Percentiles rank a stretch among this genome's conserved stretches.
Conservation (phyloP, 2,797 vertebrate species). For the Smutsia gigantea region DNA sequence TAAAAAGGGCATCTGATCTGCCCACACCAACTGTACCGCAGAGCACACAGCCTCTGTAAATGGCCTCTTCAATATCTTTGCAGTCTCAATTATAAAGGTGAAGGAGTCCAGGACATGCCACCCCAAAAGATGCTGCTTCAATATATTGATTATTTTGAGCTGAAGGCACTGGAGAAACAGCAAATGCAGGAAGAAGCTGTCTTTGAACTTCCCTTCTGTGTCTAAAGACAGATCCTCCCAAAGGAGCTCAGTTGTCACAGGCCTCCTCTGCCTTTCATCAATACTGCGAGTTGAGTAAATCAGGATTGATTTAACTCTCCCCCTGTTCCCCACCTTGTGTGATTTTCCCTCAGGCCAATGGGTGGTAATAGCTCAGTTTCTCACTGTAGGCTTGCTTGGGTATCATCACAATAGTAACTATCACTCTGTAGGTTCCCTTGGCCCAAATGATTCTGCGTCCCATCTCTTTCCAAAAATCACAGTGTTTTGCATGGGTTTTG, state of each 20-base stretch:
- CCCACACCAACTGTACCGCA: rapidly evolving
- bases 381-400: not conserved
- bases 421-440: not conserved
- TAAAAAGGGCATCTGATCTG: not conserved
- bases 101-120: not conserved
- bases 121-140: not conserved
- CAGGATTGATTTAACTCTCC: not conserved
- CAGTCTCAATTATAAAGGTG: not conserved
- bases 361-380: not conserved
- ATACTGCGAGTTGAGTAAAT: not conserved
- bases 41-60: not conserved
- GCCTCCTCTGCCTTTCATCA: not conserved
- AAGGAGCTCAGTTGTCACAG: not conserved
- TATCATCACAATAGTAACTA: not conserved
- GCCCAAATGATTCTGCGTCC: not conserved
- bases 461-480: not conserved
- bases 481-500: not conserved
- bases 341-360: not conserved
- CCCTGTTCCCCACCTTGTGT: not conserved
- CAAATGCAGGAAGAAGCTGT: not conserved
- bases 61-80: not conserved
- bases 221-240: not conserved
- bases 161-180: not conserved
- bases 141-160: not conserved
- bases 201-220: not conserved